Evolutionary conservation across 2,113 vertebrate genomes (phyloP).

Genomic region (Austrofundulus limnaeus): DNA sequence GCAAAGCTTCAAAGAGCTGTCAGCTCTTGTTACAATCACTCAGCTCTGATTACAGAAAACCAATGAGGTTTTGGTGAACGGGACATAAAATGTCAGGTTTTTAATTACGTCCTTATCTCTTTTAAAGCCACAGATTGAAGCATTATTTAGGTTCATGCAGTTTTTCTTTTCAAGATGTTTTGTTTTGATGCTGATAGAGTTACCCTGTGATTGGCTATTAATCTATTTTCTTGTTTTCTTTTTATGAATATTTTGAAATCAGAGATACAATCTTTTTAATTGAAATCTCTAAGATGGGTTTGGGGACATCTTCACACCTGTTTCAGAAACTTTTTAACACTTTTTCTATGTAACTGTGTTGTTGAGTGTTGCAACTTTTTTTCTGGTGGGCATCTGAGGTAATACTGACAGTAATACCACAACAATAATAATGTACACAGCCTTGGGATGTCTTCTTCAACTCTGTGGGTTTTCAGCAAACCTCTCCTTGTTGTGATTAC

Average conservation of each 20-base stretch:
- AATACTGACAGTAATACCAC: constrained; percentile 27
- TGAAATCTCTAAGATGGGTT: constrained; percentile 57
- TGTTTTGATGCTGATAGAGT: constrained; percentile 28
- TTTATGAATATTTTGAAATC: constrained; percentile 38
- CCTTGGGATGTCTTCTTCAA: constrained; percentile 62
- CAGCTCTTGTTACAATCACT: background rate
- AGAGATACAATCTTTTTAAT: constrained; percentile 56
- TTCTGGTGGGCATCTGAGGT: constrained; percentile 56
- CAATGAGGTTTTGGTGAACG: background rate
- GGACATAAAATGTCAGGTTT: constrained; percentile 6
- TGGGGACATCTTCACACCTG: constrained; percentile 63
- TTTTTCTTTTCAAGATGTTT: constrained; percentile 25
- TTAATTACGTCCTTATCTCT: constrained; percentile 4
- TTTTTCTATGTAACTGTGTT: constrained; percentile 79
- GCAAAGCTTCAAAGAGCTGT: constrained; percentile 3
- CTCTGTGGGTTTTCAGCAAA: constrained; percentile 71
- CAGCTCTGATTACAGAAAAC: constrained; percentile 17
- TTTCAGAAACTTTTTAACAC: constrained; percentile 76
- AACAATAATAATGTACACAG: constrained; percentile 60
- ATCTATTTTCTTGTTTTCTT: constrained; percentile 24
- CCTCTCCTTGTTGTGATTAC: constrained; percentile 73
- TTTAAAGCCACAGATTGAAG: constrained; percentile 43
- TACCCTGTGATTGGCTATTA: too few species aligned
- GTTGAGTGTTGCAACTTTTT: constrained; percentile 57
- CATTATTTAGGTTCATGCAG: constrained; percentile 45